Evolutionary conservation across 1,140 invertebrate species (phyloP), one percentile per base, ranked within the genome.

Genomic region (Philopotamus ludificatus): DNA sequence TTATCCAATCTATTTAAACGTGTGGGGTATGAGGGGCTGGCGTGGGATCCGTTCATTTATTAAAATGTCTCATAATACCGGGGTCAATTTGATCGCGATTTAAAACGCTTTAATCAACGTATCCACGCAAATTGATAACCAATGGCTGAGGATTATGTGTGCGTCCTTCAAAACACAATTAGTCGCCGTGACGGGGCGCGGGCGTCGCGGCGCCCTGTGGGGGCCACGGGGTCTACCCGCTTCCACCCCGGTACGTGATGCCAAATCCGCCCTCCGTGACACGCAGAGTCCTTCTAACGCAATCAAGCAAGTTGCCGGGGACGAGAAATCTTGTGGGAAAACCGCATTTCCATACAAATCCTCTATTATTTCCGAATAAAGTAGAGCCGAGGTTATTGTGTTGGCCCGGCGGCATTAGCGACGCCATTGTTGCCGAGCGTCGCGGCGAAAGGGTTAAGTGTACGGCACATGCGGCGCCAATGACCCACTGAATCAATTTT

Each of bases 281-380:
- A 54, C 65, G 39, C 65, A 53, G 57, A 60, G 57, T 65, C 65
- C 57, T 60, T 66, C 47, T 66, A 61, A 66, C 65, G 65, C 65
- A 66, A 66, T 66, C 57, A 66, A 25, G 25, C 47, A 54, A 49
- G 26, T 66, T 23, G 39, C 25, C 42, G 54, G 18, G 42, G 44
- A 16, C 51, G 54, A 22, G 3, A 53, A 66, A 66, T 61, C 65
- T 66, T 66, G 39, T 66, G 65, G 65, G 65, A 66, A 66, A 66
- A 66, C 65, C 65, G 41, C 50, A 61, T 66, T 66, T 66, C 65
- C 57, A 66, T 66, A 66, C 65, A 66, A 66, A 66, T 66, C 49
- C 57, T 54, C 57, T 61, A 66, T 66, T 61, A 66, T 66, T 66
- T 66, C 57, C 21, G 65, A 61, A 66, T 61, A 66, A 66, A 66